A percentile compares a stretch with the other conserved stretches of the same genome.
Evolutionary conservation across 2,797 vertebrate species (phyloP).

Genomic region (Synanceia verrucosa): DNA sequence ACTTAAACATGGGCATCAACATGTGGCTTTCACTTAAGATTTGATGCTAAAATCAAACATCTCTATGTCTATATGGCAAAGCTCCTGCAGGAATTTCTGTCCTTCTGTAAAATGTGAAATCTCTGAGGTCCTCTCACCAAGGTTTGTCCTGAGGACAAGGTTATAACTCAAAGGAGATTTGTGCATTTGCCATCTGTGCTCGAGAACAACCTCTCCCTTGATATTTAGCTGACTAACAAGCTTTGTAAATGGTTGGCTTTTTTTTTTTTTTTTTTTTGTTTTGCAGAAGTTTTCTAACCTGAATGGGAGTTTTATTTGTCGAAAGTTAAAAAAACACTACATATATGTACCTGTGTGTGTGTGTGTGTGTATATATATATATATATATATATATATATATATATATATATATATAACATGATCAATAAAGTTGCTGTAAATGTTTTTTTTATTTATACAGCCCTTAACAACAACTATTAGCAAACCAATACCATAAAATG

Average conservation of each 20-base stretch:
- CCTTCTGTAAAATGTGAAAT: slow-evolving; percentile 19
- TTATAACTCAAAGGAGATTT: slow-evolving; percentile 46
- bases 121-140: slow-evolving; percentile 32
- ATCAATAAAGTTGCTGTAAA: no score
- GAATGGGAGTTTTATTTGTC: no score
- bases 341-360: no score
- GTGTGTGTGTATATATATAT: no score
- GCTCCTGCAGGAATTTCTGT: slow-evolving; percentile 4
- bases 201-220: slow-evolving; percentile 35
- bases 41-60: not conserved
- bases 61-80: not conserved
- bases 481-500: no score
- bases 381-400: no score
- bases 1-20: not conserved
- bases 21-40: not conserved
- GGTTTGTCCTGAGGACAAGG: slow-evolving; percentile 52
- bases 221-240: slow-evolving; percentile 28
- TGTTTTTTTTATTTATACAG: no score
- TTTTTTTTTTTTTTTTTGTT: not conserved
- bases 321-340: no score
- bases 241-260: not conserved
- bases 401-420: no score
- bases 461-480: no score
- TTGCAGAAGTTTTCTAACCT: no score
- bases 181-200: slow-evolving; percentile 55